Evolutionary conservation across 2,797 vertebrate species (phyloP).

Genomic region (Halcyon chelicuti): DNA sequence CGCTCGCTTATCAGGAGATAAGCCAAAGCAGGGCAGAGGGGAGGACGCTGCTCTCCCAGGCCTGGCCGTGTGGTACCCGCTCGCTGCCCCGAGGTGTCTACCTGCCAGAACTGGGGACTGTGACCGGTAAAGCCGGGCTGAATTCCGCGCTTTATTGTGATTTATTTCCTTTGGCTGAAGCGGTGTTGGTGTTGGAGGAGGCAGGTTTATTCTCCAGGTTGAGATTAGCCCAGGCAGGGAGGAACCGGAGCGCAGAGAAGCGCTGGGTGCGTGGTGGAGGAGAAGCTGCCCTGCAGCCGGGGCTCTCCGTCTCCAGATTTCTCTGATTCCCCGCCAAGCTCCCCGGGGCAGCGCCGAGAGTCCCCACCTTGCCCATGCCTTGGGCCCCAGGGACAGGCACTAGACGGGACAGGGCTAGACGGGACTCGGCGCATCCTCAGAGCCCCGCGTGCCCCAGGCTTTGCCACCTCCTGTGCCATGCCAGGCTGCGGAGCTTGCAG

Average conservation of each 20-base stretch:
- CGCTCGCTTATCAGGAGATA: accelerated
- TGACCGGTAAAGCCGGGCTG: not conserved
- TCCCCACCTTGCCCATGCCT: slow-evolving; percentile 14
- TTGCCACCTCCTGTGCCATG: not conserved
- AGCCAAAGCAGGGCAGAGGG: not conserved
- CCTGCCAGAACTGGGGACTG: not conserved
- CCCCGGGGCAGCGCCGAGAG: not conserved
- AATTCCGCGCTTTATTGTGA: not conserved
- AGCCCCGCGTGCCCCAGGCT: not conserved
- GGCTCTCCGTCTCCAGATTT: not conserved
- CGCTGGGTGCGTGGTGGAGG: accelerated
- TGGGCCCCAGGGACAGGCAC: not conserved
- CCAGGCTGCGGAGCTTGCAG: not conserved
- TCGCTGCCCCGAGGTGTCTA: not conserved
- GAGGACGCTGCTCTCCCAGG: not conserved
- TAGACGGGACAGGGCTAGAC: accelerated
- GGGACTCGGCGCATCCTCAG: not conserved
- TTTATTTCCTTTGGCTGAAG: not conserved
- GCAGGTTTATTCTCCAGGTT: not conserved
- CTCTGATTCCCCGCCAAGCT: not conserved
- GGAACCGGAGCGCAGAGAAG: not conserved
- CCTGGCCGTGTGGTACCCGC: accelerated
- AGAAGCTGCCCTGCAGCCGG: not conserved
- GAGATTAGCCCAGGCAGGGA: not conserved
- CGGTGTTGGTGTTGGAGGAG: not conserved